Evolutionary conservation across 2,888 invertebrate genomes (phyloP).

Genomic region (Elmis aenea): DNA sequence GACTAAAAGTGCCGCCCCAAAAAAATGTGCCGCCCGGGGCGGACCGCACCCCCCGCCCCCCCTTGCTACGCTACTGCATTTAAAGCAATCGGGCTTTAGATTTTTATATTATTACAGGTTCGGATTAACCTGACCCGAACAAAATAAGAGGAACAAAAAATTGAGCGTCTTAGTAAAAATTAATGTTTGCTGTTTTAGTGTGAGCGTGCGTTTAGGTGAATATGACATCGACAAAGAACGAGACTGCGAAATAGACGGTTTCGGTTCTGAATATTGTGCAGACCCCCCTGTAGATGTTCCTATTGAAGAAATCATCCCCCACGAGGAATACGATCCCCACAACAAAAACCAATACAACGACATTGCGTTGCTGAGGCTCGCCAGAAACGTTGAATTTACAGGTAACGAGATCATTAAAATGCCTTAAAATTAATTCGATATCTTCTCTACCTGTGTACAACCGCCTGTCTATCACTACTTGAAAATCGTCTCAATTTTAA

Average conservation of each 20-base stretch:
- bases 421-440: too few relatives aligned
- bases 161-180: too few relatives aligned
- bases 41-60: too few relatives aligned
- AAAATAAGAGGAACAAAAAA: too few relatives aligned
- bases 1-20: too few relatives aligned
- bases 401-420: slow-evolving; percentile 38
- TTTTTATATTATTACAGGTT: too few relatives aligned
- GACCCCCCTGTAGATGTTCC: slow-evolving; percentile 55
- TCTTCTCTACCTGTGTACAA: neutral
- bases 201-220: slow-evolving; percentile 61
- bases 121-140: too few relatives aligned
- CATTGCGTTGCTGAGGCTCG: slow-evolving; percentile 65
- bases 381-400: slow-evolving; percentile 50
- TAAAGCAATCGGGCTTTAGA: too few relatives aligned
- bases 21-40: too few relatives aligned
- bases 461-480: neutral
- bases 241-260: slow-evolving; percentile 55
- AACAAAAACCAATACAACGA: slow-evolving; percentile 61
- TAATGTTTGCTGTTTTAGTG: slow-evolving; percentile 40
- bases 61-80: too few relatives aligned
- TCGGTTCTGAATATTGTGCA: slow-evolving; percentile 49
- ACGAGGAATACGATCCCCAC: slow-evolving; percentile 58
- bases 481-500: too few relatives aligned
- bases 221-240: slow-evolving; percentile 51
- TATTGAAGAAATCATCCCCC: slow-evolving; percentile 60